Conservation (phyloP, 2,888 invertebrate genomes). For the Pherbina coryleti region DNA sequence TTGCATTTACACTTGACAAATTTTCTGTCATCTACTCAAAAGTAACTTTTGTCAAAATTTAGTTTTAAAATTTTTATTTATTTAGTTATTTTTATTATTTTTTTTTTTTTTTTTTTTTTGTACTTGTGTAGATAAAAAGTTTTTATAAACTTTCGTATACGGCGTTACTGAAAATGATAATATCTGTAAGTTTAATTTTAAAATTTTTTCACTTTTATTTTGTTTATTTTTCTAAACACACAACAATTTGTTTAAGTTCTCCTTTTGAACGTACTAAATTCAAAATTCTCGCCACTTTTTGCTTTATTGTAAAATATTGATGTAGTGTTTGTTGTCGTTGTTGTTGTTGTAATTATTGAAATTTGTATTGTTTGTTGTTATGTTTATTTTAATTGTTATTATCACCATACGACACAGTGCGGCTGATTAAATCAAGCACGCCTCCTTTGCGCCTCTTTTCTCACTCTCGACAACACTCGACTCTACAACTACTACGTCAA, state of each 20-base stretch:
- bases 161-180: not conserved
- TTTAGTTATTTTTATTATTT: too few relatives aligned
- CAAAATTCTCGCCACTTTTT: not conserved
- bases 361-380: not conserved
- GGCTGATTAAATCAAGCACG: not conserved
- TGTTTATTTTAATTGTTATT: not conserved
- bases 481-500: not conserved
- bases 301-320: not conserved
- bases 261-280: not conserved
- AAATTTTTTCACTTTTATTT: not conserved
- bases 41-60: too few relatives aligned
- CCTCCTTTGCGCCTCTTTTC: not conserved
- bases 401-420: not conserved
- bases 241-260: constrained; percentile 16
- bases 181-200: not conserved
- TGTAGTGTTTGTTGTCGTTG: not conserved
- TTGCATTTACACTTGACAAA: too few relatives aligned
- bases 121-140: too few relatives aligned
- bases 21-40: too few relatives aligned
- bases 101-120: too few relatives aligned
- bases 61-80: too few relatives aligned
- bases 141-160: not conserved
- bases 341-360: not conserved
- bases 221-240: constrained; percentile 18
- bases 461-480: too few relatives aligned